Conservation (phyloP, 2,113 vertebrate genomes). For the Oostethus manadensis region DNA sequence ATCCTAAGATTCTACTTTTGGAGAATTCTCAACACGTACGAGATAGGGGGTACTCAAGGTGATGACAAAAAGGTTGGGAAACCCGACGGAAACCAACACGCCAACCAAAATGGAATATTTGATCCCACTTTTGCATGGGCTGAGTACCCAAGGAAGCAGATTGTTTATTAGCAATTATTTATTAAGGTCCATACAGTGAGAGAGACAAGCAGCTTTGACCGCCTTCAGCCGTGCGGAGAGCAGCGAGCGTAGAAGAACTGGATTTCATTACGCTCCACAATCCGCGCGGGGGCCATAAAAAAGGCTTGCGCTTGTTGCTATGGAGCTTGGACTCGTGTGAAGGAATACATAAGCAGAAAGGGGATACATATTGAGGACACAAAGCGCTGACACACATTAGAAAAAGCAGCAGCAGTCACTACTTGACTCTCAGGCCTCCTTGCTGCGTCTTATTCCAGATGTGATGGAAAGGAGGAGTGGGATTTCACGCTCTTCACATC, state of each 20-base stretch:
- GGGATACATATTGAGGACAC: slow-evolving; percentile 53
- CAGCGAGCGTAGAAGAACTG: slow-evolving; percentile 36
- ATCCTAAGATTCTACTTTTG: too few relatives aligned
- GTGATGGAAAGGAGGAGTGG: slow-evolving; percentile 19
- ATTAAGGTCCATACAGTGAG: slow-evolving; percentile 14
- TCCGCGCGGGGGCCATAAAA: slow-evolving; percentile 47
- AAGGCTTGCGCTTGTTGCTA: slow-evolving; percentile 63
- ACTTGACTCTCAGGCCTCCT: slow-evolving; percentile 22
- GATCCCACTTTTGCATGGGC: too few relatives aligned
- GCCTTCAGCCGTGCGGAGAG: slow-evolving; percentile 1
- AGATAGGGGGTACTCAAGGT: too few relatives aligned
- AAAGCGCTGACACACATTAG: slow-evolving; percentile 32
- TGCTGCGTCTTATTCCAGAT: slow-evolving; percentile 35
- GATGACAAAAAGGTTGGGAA: too few relatives aligned
- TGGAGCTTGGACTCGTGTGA: slow-evolving; percentile 49
- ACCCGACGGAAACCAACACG: too few relatives aligned
- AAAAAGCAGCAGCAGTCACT: slow-evolving; percentile 23
- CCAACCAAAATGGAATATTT: too few relatives aligned
- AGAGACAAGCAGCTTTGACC: background rate
- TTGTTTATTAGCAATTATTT: slow-evolving; percentile 30
- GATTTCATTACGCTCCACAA: slow-evolving; percentile 55
- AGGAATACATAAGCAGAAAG: slow-evolving; percentile 57
- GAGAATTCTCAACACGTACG: too few relatives aligned
- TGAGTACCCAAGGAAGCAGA: background rate
- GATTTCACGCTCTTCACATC: slow-evolving; percentile 18